Conservation (phyloP, 2,888 invertebrate genomes). For the Nezara viridula region DNA sequence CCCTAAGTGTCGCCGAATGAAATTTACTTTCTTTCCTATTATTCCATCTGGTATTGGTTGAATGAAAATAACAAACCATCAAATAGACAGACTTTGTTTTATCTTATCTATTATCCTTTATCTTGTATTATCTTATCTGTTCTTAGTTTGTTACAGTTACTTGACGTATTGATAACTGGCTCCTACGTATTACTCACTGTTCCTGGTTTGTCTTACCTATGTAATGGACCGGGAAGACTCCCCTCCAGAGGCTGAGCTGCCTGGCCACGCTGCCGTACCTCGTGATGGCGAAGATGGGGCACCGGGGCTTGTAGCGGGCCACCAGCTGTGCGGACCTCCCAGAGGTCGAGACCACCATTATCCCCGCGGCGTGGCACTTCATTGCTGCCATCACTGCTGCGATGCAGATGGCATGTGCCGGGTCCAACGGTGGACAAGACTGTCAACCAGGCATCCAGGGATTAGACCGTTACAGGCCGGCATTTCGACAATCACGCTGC, state of each 20-base stretch:
- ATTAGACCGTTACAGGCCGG: neutral
- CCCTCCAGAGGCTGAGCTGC: constrained; percentile 78
- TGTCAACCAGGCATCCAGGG: constrained; percentile 65
- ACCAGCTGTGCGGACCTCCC: constrained; percentile 80
- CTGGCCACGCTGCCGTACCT: constrained; percentile 78
- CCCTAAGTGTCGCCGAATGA: no score
- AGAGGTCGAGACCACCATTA: constrained; percentile 84
- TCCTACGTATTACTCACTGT: neutral
- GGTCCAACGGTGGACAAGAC: constrained; percentile 74
- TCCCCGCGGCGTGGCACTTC: constrained; percentile 78
- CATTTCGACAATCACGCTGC: no score
- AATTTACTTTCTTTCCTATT: no score
- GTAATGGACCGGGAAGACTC: constrained; percentile 77
- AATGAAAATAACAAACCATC: no score
- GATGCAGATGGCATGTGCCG: constrained; percentile 79
- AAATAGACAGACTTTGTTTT: no score
- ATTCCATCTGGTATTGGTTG: no score
- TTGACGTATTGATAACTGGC: no score
- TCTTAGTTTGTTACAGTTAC: no score
- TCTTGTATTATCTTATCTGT: no score
- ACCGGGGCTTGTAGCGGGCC: constrained; percentile 78
- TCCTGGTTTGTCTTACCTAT: constrained; percentile 70
- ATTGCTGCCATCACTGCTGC: constrained; percentile 83
- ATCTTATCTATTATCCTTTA: no score
- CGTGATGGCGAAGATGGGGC: constrained; percentile 83